Evolutionary conservation across 2,888 invertebrate genomes (phyloP).

Genomic region (Oligia strigilis): DNA sequence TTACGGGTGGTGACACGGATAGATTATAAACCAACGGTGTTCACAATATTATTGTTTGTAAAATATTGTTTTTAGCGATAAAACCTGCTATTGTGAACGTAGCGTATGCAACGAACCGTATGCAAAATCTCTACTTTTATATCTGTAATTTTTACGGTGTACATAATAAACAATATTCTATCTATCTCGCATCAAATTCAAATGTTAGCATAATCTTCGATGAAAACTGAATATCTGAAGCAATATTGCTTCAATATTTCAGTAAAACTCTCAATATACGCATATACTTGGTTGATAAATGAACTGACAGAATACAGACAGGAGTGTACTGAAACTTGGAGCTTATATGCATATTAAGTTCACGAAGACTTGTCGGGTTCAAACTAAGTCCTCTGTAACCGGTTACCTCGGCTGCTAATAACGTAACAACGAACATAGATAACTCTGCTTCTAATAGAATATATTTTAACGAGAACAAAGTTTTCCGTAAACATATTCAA

Average conservation of each 20-base stretch:
- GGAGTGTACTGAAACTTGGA: slow-evolving; percentile 61
- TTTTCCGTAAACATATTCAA: not conserved
- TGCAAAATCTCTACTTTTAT: not conserved
- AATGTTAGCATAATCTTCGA: not conserved
- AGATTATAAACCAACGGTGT: no score
- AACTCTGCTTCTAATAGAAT: slow-evolving; percentile 18
- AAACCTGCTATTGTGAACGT: not conserved
- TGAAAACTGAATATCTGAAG: not conserved
- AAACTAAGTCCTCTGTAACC: slow-evolving; percentile 52
- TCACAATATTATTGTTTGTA: no score
- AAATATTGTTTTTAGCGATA: not conserved
- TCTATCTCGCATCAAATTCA: not conserved
- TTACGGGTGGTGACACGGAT: not conserved
- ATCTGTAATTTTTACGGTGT: not conserved
- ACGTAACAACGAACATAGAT: slow-evolving; percentile 11
- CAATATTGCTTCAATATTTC: not conserved
- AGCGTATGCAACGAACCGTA: not conserved
- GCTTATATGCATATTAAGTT: slow-evolving; percentile 66
- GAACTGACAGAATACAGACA: slow-evolving; percentile 47
- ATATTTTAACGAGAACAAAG: not conserved
- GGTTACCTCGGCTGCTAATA: slow-evolving; percentile 39
- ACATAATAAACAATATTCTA: not conserved
- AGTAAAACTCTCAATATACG: slow-evolving; percentile 22
- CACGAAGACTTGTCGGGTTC: slow-evolving; percentile 58
- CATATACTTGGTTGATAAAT: slow-evolving; percentile 42